Evolutionary conservation across 2,113 vertebrate genomes (phyloP).

Genomic region (Istiophorus platypterus): DNA sequence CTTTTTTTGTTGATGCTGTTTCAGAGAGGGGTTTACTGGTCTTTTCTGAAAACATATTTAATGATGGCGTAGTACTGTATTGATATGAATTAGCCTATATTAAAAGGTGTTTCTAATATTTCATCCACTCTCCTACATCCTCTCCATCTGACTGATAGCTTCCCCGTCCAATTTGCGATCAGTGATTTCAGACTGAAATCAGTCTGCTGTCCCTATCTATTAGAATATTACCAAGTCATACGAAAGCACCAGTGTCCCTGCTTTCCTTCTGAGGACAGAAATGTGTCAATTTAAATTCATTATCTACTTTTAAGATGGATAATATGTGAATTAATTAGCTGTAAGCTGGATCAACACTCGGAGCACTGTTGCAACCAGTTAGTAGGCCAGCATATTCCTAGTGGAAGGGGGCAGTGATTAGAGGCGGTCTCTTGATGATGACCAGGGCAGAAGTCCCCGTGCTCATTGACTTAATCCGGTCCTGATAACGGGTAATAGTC

Average conservation of each 20-base stretch:
- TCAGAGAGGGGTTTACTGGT: neutral
- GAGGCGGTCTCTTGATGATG: constrained; percentile 57
- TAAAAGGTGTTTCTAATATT: constrained; percentile 5
- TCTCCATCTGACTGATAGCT: neutral
- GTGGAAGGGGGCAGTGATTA: constrained; percentile 60
- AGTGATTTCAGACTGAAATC: no score
- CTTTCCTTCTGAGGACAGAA: constrained; percentile 15
- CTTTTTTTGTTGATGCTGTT: no score
- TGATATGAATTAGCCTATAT: neutral
- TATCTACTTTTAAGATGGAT: constrained; percentile 19
- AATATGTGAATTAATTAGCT: constrained; percentile 45
- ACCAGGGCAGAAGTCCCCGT: constrained; percentile 69
- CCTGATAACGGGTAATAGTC: constrained; percentile 79
- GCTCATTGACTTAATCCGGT: constrained; percentile 79
- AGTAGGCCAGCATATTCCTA: constrained; percentile 33
- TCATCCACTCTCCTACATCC: neutral
- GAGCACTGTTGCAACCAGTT: constrained; percentile 43
- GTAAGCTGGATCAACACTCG: constrained; percentile 33
- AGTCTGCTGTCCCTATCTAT: constrained; percentile 12
- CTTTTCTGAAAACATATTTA: neutral
- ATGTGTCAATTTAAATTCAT: constrained; percentile 44
- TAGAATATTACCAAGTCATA: neutral
- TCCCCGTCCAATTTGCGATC: constrained; percentile 16
- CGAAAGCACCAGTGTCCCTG: neutral
- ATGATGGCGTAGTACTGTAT: neutral